A percentile compares a stretch with the other conserved stretches of the same genome.
These are phyloP conservation scores for Aphrophora alni DNA, from an alignment of 2,888 invertebrate genomes.

Conservation along the genomic window DNA sequence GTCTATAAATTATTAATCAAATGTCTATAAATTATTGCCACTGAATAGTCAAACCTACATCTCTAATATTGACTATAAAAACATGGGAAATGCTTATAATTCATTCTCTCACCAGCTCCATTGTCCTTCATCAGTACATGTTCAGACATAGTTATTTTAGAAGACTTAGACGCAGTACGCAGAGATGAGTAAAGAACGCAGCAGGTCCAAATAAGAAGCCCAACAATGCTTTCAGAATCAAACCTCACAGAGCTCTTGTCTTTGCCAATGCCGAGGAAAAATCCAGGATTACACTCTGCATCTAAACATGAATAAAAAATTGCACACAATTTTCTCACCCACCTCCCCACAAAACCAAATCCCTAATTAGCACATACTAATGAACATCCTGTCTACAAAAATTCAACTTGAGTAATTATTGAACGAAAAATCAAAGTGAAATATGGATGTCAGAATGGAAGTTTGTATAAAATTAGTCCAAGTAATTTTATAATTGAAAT, in stretches of 20 bases:
- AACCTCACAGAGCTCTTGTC: constrained; percentile 61
- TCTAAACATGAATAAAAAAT: neutral
- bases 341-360: neutral
- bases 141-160: constrained; percentile 88
- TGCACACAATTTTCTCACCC: neutral
- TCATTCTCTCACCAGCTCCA: constrained; percentile 56
- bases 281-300: constrained; percentile 75
- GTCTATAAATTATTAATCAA: too few species aligned
- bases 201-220: constrained; percentile 90
- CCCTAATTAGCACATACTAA: neutral
- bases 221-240: constrained; percentile 90
- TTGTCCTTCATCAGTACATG: constrained; percentile 77
- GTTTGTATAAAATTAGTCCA: too few species aligned
- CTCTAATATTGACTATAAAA: too few species aligned
- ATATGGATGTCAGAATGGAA: too few species aligned
- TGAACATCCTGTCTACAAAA: too few species aligned
- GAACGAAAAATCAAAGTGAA: too few species aligned
- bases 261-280: constrained; percentile 60
- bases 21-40: too few species aligned
- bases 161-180: constrained; percentile 91
- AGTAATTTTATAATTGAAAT: too few species aligned
- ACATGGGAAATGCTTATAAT: too few species aligned
- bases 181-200: constrained; percentile 97
- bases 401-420: too few species aligned
- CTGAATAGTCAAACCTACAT: too few species aligned